These are phyloP conservation scores for Morpho deidamia DNA, from an alignment of 2,888 invertebrate species.

Conservation along the genomic window DNA sequence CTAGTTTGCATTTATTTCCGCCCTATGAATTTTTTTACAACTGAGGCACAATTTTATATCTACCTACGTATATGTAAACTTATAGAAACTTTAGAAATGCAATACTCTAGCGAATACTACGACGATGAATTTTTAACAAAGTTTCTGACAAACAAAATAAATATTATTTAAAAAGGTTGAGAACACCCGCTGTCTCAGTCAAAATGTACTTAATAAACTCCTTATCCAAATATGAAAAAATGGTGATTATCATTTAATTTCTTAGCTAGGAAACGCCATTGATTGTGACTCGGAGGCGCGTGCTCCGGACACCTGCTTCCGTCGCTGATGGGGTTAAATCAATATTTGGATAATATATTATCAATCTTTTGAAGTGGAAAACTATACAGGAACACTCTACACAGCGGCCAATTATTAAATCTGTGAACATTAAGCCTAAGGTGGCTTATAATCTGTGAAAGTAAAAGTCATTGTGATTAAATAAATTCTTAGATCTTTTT, in stretches of 20 bases:
- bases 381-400: too few species aligned
- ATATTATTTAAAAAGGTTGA: constrained; percentile 36
- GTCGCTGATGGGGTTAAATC: constrained; percentile 74
- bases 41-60: too few species aligned
- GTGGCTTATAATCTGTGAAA: too few species aligned
- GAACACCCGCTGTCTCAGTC: constrained; percentile 38
- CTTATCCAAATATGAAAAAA: constrained; percentile 68
- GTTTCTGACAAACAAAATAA: too few species aligned
- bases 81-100: neutral
- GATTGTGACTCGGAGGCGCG: constrained; percentile 59
- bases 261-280: constrained; percentile 72
- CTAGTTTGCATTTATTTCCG: too few species aligned
- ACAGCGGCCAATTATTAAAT: too few species aligned
- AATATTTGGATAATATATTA: constrained; percentile 74
- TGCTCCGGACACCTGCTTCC: constrained; percentile 73
- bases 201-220: constrained; percentile 65
- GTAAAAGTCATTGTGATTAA: too few species aligned
- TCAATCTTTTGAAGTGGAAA: constrained; percentile 40
- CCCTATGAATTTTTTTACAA: too few species aligned
- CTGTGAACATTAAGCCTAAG: too few species aligned
- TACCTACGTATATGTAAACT: neutral
- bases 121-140: neutral
- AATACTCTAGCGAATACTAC: neutral
- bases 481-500: too few species aligned
- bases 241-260: constrained; percentile 77